Evolutionary conservation across 2,888 invertebrate genomes (phyloP).

Genomic region (Dusona sp.): DNA sequence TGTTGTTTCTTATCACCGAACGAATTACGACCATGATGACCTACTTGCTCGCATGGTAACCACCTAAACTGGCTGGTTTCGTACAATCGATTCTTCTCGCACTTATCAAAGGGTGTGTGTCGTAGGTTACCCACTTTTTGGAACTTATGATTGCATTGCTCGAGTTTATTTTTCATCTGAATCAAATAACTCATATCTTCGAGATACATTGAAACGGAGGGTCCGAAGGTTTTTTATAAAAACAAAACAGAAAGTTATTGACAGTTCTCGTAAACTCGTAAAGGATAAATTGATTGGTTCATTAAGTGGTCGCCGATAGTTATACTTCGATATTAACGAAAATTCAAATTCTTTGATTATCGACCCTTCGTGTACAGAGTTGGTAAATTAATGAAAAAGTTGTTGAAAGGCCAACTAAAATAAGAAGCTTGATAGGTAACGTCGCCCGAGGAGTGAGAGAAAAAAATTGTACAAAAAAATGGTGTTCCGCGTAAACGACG

Average conservation of each 20-base stretch:
- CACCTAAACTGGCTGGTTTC: neutral
- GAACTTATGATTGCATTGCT: neutral
- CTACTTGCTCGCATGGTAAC: conserved; percentile 10
- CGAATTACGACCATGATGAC: conserved; percentile 4
- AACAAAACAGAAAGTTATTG: neutral
- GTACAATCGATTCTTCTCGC: neutral
- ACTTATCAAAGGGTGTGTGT: neutral
- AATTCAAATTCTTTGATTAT: neutral
- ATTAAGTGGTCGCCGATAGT: neutral
- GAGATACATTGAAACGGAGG: neutral
- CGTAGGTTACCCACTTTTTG: neutral
- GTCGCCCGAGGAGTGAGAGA: neutral
- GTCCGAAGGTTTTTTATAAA: neutral
- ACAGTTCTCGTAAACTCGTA: neutral
- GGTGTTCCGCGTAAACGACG: conserved; percentile 15
- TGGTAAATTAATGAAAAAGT: neutral
- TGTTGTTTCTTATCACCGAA: conserved; percentile 11
- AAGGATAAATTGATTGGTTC: neutral
- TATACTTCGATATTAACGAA: neutral
- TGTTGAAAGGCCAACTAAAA: neutral
- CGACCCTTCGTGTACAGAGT: neutral
- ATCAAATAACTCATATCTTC: too few relatives aligned
- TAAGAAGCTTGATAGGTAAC: neutral
- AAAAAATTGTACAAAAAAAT: conserved; percentile 5
- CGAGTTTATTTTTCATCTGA: too few relatives aligned